A percentile compares a stretch with the other conserved stretches of the same genome.
Evolutionary conservation across 2,113 vertebrate genomes (phyloP).

Genomic region (Lasiurus borealis): DNA sequence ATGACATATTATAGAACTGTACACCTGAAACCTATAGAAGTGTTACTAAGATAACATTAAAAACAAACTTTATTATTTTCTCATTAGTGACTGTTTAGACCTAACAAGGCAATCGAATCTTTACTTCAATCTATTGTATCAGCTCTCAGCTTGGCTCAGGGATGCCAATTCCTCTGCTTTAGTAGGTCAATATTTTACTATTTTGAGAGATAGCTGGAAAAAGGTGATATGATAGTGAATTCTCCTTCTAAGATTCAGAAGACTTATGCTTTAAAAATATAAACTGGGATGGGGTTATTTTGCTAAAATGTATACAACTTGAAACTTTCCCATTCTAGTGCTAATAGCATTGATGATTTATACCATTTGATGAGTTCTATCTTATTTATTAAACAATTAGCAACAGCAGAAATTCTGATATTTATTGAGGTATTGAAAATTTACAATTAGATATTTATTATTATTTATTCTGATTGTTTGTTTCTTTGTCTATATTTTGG

Average conservation of each 20-base stretch:
- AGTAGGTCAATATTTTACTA: not conserved
- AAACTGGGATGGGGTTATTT: not conserved
- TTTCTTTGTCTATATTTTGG: conserved; percentile 38
- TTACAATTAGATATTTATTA: conserved; percentile 65
- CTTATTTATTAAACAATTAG: conserved; percentile 64
- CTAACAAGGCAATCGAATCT: not conserved
- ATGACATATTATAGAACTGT: not conserved
- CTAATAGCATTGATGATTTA: not conserved
- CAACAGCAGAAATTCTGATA: not conserved
- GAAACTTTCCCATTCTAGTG: conserved; percentile 17
- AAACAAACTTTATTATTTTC: not conserved
- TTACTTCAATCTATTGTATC: not conserved
- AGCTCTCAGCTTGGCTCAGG: not conserved
- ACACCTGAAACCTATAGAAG: not conserved
- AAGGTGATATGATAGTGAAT: not conserved
- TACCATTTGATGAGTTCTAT: not conserved
- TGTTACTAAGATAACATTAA: not conserved
- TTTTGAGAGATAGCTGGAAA: not conserved
- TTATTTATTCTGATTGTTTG: conserved; percentile 65
- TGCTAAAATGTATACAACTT: not conserved
- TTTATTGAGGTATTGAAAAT: conserved; percentile 60
- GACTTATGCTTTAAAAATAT: conserved; percentile 8
- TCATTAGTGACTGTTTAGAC: not conserved
- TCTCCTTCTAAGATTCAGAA: not conserved
- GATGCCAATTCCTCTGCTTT: not conserved